Evolutionary conservation across 2,113 vertebrate species (phyloP), one percentile per base, ranked within the genome.

Genomic region (Herpetotheres cachinnans): DNA sequence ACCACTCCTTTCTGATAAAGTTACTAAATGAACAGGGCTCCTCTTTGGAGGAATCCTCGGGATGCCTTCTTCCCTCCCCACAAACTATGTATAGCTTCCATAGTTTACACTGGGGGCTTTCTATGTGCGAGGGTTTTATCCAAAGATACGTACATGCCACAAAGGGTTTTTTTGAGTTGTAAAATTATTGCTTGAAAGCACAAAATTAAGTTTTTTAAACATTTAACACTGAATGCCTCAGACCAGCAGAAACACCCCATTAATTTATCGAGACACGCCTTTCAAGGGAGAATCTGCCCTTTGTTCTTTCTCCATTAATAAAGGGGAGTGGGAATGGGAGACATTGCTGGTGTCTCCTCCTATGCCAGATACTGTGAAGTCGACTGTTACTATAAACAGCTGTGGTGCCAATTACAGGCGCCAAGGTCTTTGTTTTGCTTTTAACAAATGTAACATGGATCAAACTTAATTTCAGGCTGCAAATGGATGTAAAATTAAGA

Each of bases 401-500:
- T 80, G 79, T 38, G 27, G 67, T 80, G 87, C 78, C 82, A 70
- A 47, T 58, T 85, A 65, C 62, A 73, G 50, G 67, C 5, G 2
- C 90, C 79, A 82, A 93, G 32, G 74, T 50, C 90, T 92, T 97
- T 74, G 74, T 66, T 94, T 96, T 73, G 49, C 20, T 88, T 94
- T 86, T 87, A 92, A 61, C 72, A 82, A 96, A 58, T 55, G 13
- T 49, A 91, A 85, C 84, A 72, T 16, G 58, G 71, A 93, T 87
- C 49, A 82, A 89, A 93, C 94, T 88, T 82, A 92, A 95, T 93
- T 95, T 93, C 88, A 70, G 67, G 71, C 63, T 93, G 34, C n/a
- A 90, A 93, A 92, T 47, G 67, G 42, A 70, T 38, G 38, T 46
- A 86, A 95, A 94, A 96, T 96, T 73, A 88, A 83, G 76, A 96